Evolutionary conservation across 2,888 invertebrate species (phyloP), one percentile per base, ranked within the genome.

Genomic region (Andricus quercusramuli): DNA sequence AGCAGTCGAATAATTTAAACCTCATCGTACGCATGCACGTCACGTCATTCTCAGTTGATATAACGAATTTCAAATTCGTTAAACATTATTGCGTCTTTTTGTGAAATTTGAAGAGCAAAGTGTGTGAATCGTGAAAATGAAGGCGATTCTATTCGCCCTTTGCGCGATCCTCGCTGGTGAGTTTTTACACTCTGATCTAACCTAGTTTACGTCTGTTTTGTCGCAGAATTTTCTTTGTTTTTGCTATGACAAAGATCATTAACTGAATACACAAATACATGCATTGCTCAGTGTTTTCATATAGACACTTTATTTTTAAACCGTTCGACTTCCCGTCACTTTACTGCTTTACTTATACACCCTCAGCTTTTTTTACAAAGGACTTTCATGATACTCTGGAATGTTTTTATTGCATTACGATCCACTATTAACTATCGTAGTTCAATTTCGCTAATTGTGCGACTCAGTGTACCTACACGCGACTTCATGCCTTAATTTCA

Each of bases 111-210:
- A 56, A 62, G 17, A 37, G 15, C 20, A 68, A 56, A 25, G 32
- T 64, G 79, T 79, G 81, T 79, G 81, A 80, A 68, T 79, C 37
- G 41, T 65, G 82, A 93, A 88, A 83, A 94, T 94, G 94, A 93
- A 91, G 87, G 84, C 86, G 84, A 85, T 88, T 59, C 83, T 90
- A 81, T 84, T 92, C 88, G 93, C 93, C 93, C 90, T 93, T 59
- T 89, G 93, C 92, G 93, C 93, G 91, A 88, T 93, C 85, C 85
- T 93, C 84, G 92, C 92, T 90, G 93, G 94, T 94, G 88, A 93
- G 93, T 90, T 32, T 44, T 44, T 44, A 44, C 15, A 15, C n/a
- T 74, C 15, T 17, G 2, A 17, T 56, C 29, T 56, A 51, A 70
- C 32, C 51, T 47, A 47, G 17, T 15, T 47, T 4, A n/a, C 13